phyloP scores from a whole-genome alignment of 92 coral and sea anemone species.

The Meandrina meandrites region DNA sequence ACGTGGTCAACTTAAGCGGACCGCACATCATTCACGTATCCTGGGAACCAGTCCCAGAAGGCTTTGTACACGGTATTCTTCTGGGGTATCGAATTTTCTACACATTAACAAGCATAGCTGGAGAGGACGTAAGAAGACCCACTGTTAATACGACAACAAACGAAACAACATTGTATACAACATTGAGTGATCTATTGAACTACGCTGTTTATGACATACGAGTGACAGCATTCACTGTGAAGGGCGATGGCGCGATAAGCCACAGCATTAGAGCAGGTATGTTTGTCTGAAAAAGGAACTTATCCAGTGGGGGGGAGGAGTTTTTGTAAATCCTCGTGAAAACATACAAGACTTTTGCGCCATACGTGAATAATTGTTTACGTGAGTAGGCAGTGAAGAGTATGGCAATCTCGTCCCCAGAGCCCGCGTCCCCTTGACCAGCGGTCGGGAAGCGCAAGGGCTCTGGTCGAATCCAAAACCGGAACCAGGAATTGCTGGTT shows the following conservation, averaged over 20 bases:
- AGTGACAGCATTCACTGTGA: conserved; percentile 67
- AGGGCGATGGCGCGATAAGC: conserved; percentile 72
- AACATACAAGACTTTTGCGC: no score
- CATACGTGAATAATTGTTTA: neutral
- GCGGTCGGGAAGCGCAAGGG: no score
- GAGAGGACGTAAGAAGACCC: conserved; percentile 22
- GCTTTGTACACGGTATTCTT: conserved; percentile 66
- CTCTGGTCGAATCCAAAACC: no score
- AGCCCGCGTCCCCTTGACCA: no score
- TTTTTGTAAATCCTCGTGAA: neutral
- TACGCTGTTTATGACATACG: conserved; percentile 63
- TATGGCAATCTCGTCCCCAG: no score
- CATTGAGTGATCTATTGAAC: conserved; percentile 42
- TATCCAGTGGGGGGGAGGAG: neutral
- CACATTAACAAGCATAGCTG: conserved; percentile 41
- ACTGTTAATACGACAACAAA: conserved; percentile 35
- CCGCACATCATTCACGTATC: conserved; percentile 48
- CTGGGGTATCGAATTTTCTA: conserved; percentile 71
- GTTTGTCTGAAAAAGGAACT: neutral
- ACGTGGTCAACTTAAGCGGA: conserved; percentile 55
- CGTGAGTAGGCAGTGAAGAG: neutral
- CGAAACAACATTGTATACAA: conserved; percentile 24
- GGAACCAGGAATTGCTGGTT: no score
- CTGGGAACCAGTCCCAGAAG: conserved; percentile 73
- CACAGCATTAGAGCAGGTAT: conserved; percentile 54